These are phyloP conservation scores for Sebastes ruberrimus DNA, from an alignment of 2,797 vertebrate species.

Conservation along the genomic window DNA sequence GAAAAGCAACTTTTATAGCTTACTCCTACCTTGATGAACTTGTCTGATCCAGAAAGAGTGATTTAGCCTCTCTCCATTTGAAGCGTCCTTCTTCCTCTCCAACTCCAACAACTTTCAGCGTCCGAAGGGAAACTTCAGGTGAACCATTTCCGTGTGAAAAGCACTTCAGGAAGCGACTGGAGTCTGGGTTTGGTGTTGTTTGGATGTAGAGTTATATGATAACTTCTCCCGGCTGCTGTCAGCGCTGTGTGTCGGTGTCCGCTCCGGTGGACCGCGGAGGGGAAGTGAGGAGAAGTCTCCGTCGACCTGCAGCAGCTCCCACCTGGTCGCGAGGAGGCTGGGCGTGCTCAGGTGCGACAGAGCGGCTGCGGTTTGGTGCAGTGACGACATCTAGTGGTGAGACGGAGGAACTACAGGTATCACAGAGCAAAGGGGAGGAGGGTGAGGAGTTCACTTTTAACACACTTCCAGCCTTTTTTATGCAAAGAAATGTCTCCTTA, in stretches of 20 bases:
- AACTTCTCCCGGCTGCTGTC: neutral
- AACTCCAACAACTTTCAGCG: constrained; percentile 63
- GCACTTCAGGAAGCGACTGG: constrained; percentile 31
- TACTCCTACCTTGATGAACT: constrained; percentile 62
- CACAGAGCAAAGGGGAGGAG: neutral
- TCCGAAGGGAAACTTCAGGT: constrained; percentile 75
- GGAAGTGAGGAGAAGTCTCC: constrained; percentile 18
- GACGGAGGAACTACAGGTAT: neutral
- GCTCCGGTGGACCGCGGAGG: neutral
- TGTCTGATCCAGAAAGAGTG: constrained; percentile 35
- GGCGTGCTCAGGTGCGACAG: constrained; percentile 64
- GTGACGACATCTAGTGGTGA: constrained; percentile 67
- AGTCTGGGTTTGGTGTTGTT: neutral
- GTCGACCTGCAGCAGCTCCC: constrained; percentile 39
- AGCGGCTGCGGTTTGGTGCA: neutral
- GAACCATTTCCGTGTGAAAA: constrained; percentile 74
- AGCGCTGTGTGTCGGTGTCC: neutral
- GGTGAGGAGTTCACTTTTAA: fast-evolving
- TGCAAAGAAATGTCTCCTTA: neutral
- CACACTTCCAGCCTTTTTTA: neutral
- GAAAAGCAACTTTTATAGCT: neutral
- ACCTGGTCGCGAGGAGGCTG: constrained; percentile 66
- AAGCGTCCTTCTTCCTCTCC: constrained; percentile 38
- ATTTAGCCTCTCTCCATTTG: constrained; percentile 75
- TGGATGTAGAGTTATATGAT: neutral